Conservation (phyloP, 2,113 vertebrate genomes). For the Dipodomys merriami region DNA sequence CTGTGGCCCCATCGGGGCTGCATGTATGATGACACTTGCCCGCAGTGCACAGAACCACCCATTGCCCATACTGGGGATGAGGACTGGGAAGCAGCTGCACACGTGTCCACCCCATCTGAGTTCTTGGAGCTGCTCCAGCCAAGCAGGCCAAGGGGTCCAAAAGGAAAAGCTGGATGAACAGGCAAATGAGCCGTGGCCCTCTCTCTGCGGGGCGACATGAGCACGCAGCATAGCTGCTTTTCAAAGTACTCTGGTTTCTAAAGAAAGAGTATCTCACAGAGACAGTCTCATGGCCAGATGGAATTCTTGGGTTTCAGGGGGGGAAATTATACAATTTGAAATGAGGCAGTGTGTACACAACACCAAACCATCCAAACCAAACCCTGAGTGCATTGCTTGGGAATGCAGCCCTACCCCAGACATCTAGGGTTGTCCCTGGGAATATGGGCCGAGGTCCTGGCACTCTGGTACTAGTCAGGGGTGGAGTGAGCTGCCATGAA, state of each 20-base stretch:
- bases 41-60: neutral
- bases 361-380: constrained; percentile 37
- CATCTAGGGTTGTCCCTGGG: neutral
- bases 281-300: constrained; percentile 58
- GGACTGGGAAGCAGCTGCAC: neutral
- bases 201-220: neutral
- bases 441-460: constrained; percentile 34
- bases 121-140: neutral
- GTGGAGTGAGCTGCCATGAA: neutral
- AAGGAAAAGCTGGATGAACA: neutral
- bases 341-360: constrained; percentile 60
- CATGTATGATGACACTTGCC: neutral
- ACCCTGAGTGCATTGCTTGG: constrained; percentile 51
- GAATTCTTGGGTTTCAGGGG: constrained; percentile 62
- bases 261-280: constrained; percentile 42
- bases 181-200: neutral
- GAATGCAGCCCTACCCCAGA: constrained; percentile 54
- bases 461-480: constrained; percentile 32
- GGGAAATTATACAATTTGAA: constrained; percentile 66
- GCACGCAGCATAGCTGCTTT: constrained; percentile 19
- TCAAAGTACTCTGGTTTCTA: constrained; percentile 55
- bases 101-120: neutral
- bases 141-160: neutral
- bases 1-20: neutral
- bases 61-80: neutral